Conservation (phyloP, 2,113 vertebrate genomes). For the Neotoma lepida region DNA sequence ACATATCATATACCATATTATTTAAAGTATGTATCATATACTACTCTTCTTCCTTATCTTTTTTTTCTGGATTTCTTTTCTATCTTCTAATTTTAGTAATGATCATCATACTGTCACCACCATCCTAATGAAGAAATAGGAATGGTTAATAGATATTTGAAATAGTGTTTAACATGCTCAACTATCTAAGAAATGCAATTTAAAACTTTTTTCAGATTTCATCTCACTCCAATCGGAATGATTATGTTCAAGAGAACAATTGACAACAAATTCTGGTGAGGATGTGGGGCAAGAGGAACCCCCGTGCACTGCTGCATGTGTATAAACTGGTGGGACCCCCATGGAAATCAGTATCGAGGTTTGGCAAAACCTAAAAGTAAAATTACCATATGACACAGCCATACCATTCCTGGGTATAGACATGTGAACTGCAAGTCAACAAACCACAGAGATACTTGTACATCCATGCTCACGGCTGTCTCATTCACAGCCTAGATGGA, state of each 20-base stretch:
- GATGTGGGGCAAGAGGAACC: background rate
- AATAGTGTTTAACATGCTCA: background rate
- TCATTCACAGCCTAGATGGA: background rate
- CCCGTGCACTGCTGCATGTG: background rate
- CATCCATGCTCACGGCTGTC: background rate
- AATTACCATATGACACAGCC: background rate
- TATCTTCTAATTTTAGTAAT: background rate
- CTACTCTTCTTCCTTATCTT: background rate
- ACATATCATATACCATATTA: background rate
- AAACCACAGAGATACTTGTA: background rate
- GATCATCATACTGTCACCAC: background rate
- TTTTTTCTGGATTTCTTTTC: background rate
- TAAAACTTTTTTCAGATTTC: background rate
- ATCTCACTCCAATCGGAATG: background rate
- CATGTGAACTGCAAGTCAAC: background rate
- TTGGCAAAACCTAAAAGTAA: background rate
- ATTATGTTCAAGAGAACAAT: background rate
- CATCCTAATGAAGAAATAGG: background rate
- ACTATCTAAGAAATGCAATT: background rate
- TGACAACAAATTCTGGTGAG: background rate
- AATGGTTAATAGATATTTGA: background rate
- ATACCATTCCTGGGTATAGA: background rate
- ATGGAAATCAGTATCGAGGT: background rate
- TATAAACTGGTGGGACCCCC: background rate
- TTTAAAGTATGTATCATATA: background rate